Percentiles rank a stretch among this genome's conserved stretches.
Conservation (phyloP, 1,140 invertebrate species). For the Portunus trituberculatus region DNA sequence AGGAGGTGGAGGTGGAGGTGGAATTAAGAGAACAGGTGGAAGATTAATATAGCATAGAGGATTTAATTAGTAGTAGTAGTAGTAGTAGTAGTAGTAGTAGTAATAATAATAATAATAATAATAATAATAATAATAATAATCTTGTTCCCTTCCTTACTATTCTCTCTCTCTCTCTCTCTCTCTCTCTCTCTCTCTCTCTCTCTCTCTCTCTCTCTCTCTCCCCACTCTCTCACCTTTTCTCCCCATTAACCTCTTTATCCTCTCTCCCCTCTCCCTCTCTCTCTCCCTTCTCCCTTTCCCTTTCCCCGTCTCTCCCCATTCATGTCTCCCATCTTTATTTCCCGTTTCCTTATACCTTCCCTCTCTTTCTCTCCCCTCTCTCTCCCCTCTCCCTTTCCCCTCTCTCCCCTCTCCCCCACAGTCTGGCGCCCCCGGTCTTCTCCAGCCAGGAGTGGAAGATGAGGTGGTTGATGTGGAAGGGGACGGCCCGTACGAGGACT, state of each 20-base stretch:
- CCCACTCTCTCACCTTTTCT: neutral
- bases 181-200: neutral
- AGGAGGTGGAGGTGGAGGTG: neutral
- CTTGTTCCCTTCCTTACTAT: neutral
- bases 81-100: too few relatives aligned
- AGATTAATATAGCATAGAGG: too few relatives aligned
- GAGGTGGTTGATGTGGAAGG: slow-evolving; percentile 77
- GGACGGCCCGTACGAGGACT: slow-evolving; percentile 75
- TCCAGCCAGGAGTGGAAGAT: slow-evolving; percentile 66
- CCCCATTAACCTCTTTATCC: neutral
- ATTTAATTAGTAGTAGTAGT: too few relatives aligned
- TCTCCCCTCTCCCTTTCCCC: neutral
- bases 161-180: slow-evolving; percentile 22
- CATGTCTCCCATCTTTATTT: neutral
- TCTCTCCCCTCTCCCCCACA: slow-evolving; percentile 12
- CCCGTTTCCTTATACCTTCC: neutral
- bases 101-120: neutral
- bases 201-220: neutral
- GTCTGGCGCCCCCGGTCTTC: slow-evolving; percentile 57
- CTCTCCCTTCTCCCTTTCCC: neutral
- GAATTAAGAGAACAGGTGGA: too few relatives aligned
- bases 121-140: neutral
- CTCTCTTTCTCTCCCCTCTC: neutral
- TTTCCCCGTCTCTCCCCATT: neutral
- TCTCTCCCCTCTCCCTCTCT: neutral